Evolutionary conservation across 2,797 vertebrate genomes (phyloP).

Genomic region (Emys orbicularis): DNA sequence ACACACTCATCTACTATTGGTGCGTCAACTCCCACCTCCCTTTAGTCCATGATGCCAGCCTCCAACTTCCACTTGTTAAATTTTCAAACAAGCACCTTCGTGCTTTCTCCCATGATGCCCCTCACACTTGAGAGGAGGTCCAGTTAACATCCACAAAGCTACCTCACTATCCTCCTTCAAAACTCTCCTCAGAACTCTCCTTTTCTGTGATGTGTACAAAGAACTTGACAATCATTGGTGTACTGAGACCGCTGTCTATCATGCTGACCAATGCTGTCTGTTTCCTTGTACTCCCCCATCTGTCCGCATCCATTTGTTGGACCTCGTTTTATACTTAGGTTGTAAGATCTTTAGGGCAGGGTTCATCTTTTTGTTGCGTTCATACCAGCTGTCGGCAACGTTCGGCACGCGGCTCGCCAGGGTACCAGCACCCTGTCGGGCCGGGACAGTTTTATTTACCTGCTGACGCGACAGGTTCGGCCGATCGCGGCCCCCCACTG

Average conservation of each 20-base stretch:
- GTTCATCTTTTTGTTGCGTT: background rate
- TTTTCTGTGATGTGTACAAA: background rate
- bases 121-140: accelerated
- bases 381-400: no score
- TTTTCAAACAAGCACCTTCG: background rate
- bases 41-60: background rate
- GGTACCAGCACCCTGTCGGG: no score
- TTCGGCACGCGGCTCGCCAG: no score
- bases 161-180: accelerated
- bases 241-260: background rate
- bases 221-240: background rate
- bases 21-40: background rate
- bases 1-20: background rate
- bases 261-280: background rate
- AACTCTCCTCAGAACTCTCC: background rate
- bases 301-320: background rate
- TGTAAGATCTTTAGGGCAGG: background rate
- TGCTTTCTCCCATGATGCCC: accelerated
- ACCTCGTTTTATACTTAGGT: background rate
- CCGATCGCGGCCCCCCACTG: no score
- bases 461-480: no score
- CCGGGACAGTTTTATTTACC: no score
- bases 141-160: background rate
- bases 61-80: background rate
- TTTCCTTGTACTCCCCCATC: background rate